A percentile compares a stretch with the other conserved stretches of the same genome.
phyloP scores from a whole-genome alignment of 2,888 invertebrate genomes.

The Julus scanicus region DNA sequence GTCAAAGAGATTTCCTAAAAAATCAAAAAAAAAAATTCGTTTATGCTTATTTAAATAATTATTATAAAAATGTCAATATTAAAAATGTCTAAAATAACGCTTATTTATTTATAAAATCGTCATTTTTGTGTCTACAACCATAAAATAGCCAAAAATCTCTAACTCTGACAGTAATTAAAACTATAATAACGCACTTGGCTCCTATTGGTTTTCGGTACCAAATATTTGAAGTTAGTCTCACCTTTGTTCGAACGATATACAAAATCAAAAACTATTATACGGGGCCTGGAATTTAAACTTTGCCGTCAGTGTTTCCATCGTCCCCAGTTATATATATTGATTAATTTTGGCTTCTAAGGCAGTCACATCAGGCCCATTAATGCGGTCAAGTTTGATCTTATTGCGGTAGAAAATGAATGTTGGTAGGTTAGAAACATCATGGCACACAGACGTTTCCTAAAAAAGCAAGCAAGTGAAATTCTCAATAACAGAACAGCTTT shows the following conservation, averaged over 20 bases:
- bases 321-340: slow-evolving; percentile 69
- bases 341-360: slow-evolving; percentile 88
- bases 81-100: neutral
- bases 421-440: slow-evolving; percentile 96
- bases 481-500: neutral
- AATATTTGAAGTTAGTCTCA: no score
- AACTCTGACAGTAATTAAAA: no score
- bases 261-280: slow-evolving; percentile 70
- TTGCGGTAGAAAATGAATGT: slow-evolving; percentile 96
- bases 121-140: slow-evolving; percentile 76
- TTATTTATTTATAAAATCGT: slow-evolving; percentile 75
- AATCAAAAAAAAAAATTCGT: slow-evolving; percentile 46
- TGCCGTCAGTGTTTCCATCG: slow-evolving; percentile 58
- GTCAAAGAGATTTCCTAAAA: slow-evolving; percentile 69
- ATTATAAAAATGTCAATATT: neutral
- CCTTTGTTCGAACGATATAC: no score
- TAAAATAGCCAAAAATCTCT: slow-evolving; percentile 74
- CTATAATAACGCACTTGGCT: no score
- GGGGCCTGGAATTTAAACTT: slow-evolving; percentile 78
- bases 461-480: slow-evolving; percentile 47
- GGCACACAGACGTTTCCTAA: slow-evolving; percentile 81
- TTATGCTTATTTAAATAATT: neutral
- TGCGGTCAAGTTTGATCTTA: slow-evolving; percentile 83
- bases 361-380: slow-evolving; percentile 88
- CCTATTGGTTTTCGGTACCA: no score